These are phyloP conservation scores for Sarcophaga carnaria DNA, from an alignment of 2,888 invertebrate species.

Conservation along the genomic window DNA sequence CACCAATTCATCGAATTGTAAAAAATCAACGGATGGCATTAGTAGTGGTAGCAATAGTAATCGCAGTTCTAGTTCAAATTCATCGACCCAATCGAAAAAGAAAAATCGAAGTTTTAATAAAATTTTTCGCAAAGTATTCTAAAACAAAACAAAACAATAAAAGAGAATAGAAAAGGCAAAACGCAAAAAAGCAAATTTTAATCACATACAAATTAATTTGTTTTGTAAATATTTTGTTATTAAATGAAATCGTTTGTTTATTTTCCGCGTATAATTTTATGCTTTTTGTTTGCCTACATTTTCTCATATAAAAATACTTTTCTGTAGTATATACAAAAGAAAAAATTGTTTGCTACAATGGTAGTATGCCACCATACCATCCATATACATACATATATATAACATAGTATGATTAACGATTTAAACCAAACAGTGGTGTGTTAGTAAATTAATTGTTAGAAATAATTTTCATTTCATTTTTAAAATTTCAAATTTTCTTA, in stretches of 20 bases:
- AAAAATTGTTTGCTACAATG: too few relatives aligned
- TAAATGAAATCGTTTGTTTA: neutral
- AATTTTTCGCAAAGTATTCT: constrained; percentile 91
- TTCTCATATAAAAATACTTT: too few relatives aligned
- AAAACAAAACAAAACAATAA: neutral
- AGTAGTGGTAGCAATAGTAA: constrained; percentile 77
- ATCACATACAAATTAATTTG: neutral
- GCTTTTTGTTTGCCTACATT: too few relatives aligned
- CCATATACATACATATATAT: too few relatives aligned
- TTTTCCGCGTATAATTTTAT: too few relatives aligned
- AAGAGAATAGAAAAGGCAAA: neutral
- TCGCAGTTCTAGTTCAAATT: constrained; percentile 74
- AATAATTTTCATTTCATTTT: neutral
- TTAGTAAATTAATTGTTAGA: neutral
- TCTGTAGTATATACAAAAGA: too few relatives aligned
- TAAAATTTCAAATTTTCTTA: neutral
- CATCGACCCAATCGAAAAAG: constrained; percentile 82
- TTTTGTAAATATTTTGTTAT: constrained; percentile 41
- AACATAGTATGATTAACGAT: too few relatives aligned
- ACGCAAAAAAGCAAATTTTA: neutral
- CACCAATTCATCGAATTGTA: constrained; percentile 64
- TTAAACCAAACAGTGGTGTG: neutral
- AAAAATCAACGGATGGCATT: constrained; percentile 72
- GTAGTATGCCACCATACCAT: too few relatives aligned
- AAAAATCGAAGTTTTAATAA: constrained; percentile 87